phyloP scores from a whole-genome alignment of 2,888 invertebrate species.

The Falcaria lacertinaria region DNA sequence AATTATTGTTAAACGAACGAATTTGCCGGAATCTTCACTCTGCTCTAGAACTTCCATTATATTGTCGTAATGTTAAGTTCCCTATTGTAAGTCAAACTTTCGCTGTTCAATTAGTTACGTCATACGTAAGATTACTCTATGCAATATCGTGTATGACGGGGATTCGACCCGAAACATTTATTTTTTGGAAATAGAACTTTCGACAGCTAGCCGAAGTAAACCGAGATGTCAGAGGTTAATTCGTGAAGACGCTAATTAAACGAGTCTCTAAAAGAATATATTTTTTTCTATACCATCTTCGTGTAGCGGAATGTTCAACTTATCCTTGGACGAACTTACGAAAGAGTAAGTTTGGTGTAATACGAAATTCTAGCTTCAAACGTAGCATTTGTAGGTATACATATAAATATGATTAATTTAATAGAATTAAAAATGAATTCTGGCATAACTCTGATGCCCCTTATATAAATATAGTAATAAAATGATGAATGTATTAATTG shows the following conservation, averaged over 20 bases:
- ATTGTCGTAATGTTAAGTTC: not conserved
- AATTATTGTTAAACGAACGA: not conserved
- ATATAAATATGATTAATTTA: too few relatives aligned
- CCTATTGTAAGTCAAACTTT: not conserved
- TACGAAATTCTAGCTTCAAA: not conserved
- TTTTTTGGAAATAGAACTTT: slow-evolving; percentile 11
- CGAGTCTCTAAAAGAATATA: slow-evolving; percentile 25
- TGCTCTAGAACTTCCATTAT: not conserved
- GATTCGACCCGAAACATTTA: slow-evolving; percentile 6
- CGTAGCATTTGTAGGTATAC: too few relatives aligned
- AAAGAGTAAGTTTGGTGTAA: slow-evolving; percentile 20
- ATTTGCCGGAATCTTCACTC: not conserved
- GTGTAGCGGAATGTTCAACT: slow-evolving; percentile 18
- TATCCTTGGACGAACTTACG: slow-evolving; percentile 37
- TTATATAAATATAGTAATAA: too few relatives aligned
- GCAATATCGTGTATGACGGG: not conserved
- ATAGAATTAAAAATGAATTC: too few relatives aligned
- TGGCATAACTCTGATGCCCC: too few relatives aligned
- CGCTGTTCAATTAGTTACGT: not conserved
- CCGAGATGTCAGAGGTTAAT: slow-evolving; percentile 48
- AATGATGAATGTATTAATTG: too few relatives aligned
- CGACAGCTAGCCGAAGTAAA: slow-evolving; percentile 20
- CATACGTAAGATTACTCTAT: not conserved
- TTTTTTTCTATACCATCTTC: slow-evolving; percentile 19
- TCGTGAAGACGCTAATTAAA: slow-evolving; percentile 50